Percentiles rank a stretch among this genome's conserved stretches.
phyloP scores from a whole-genome alignment of 2,888 invertebrate species.

The Rotaria socialis region DNA sequence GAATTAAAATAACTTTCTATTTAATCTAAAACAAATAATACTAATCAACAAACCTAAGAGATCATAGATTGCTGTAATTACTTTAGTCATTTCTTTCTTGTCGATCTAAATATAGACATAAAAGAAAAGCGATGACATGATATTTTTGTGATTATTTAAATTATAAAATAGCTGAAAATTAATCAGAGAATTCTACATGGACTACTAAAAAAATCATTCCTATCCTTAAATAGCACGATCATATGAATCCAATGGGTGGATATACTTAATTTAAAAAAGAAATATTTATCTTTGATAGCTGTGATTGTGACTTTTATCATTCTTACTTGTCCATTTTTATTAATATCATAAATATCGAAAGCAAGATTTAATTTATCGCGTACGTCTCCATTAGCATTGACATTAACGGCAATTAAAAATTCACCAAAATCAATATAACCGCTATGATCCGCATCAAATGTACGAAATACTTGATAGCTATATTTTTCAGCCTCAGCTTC shows the following conservation, averaged over 20 bases:
- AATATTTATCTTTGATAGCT: neutral
- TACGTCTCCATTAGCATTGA: conserved; percentile 39
- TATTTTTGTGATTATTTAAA: neutral
- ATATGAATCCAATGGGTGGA: too few relatives aligned
- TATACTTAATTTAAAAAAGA: too few relatives aligned
- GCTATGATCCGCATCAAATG: conserved; percentile 38
- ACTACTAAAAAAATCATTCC: too few relatives aligned
- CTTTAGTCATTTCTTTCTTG: conserved; percentile 47
- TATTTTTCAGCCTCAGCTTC: conserved; percentile 46
- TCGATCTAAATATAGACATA: conserved; percentile 31
- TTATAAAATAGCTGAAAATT: too few relatives aligned
- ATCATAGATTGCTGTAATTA: conserved; percentile 46
- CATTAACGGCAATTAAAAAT: conserved; percentile 45
- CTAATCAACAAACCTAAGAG: conserved; percentile 11
- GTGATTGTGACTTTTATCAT: neutral
- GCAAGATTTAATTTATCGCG: conserved; percentile 41
- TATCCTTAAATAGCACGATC: too few relatives aligned
- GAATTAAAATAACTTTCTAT: neutral
- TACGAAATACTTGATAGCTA: conserved; percentile 39
- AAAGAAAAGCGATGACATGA: neutral
- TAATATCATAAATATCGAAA: conserved; percentile 46
- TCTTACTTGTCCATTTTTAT: conserved; percentile 42
- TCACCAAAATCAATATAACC: conserved; percentile 43
- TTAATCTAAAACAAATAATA: neutral
- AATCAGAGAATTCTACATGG: too few relatives aligned